Conservation (phyloP, 2,113 vertebrate species). For the Mobula hypostoma region DNA sequence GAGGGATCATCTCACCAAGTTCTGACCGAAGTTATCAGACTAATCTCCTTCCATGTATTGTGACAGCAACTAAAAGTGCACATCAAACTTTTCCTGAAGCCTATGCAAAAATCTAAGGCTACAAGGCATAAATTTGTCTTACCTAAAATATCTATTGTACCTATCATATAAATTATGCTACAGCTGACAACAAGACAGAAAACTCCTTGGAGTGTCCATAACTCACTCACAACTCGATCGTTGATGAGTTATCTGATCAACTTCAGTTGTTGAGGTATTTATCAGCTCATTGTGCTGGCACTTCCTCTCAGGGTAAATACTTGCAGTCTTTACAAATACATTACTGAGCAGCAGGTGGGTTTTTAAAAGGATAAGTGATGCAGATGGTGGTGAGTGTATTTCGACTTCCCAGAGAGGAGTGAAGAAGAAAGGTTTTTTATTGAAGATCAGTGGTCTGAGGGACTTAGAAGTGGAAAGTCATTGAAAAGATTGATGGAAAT, state of each 20-base stretch:
- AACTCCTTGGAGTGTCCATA: not conserved
- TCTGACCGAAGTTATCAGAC: not conserved
- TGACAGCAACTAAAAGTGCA: not conserved
- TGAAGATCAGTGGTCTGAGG: slow-evolving; percentile 12
- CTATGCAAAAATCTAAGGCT: not conserved
- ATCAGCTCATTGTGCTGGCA: slow-evolving; percentile 22
- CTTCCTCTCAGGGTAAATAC: slow-evolving; percentile 13
- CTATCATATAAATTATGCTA: not conserved
- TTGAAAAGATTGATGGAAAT: slow-evolving; percentile 35
- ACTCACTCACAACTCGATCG: slow-evolving; percentile 14
- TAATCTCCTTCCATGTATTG: not conserved
- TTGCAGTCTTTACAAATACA: not conserved
- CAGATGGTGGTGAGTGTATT: slow-evolving; percentile 18
- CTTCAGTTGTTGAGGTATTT: slow-evolving; percentile 5
- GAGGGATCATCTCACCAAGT: not conserved
- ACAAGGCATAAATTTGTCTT: not conserved
- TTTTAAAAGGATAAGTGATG: not conserved
- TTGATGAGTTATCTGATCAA: slow-evolving; percentile 35
- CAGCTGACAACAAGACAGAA: slow-evolving; percentile 5
- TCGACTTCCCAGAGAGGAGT: not conserved
- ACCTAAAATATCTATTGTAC: not conserved
- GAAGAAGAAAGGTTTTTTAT: not conserved
- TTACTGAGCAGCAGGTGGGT: not conserved
- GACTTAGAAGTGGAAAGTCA: not conserved
- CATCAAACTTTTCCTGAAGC: not conserved